Evolutionary conservation across 2,113 vertebrate genomes (phyloP).

Genomic region (Acinonyx jubatus): DNA sequence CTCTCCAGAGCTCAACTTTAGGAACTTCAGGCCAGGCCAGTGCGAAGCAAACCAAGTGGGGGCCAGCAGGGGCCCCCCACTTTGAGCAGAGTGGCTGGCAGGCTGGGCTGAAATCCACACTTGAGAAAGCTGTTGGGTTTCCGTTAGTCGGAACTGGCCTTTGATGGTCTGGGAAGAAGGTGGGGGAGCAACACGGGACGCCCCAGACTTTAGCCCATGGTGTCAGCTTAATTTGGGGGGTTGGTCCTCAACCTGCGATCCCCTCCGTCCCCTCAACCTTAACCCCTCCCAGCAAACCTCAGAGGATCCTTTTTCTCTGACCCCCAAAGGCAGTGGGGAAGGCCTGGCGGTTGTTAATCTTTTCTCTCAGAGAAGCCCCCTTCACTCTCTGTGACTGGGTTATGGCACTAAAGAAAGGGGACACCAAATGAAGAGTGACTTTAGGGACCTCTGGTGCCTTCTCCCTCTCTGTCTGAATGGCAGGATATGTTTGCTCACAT

Average conservation of each 20-base stretch:
- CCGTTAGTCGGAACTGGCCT: not conserved
- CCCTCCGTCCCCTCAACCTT: not conserved
- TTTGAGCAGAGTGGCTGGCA: not conserved
- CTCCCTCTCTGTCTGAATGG: not conserved
- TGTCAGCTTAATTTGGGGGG: not conserved
- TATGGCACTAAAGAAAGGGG: conserved; percentile 46
- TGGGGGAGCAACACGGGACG: not conserved
- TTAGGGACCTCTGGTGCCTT: not conserved
- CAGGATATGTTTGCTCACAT: conserved; percentile 15
- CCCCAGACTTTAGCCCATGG: not conserved
- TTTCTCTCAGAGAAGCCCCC: not conserved
- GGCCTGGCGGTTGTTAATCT: not conserved
- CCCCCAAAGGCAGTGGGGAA: not conserved
- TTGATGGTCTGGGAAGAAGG: not conserved
- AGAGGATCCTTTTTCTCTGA: not conserved
- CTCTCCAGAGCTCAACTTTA: conserved; percentile 21
- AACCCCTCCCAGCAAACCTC: not conserved
- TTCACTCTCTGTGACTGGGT: not conserved
- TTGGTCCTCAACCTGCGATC: not conserved
- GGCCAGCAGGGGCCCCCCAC: not conserved
- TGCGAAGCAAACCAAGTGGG: not conserved
- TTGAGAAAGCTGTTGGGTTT: not conserved
- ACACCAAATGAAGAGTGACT: not conserved
- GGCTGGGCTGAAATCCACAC: not conserved
- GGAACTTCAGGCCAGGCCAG: not conserved